Percentiles rank a stretch among this genome's conserved stretches.
Evolutionary conservation across 2,888 invertebrate genomes (phyloP).

Genomic region (Aelia acuminata): DNA sequence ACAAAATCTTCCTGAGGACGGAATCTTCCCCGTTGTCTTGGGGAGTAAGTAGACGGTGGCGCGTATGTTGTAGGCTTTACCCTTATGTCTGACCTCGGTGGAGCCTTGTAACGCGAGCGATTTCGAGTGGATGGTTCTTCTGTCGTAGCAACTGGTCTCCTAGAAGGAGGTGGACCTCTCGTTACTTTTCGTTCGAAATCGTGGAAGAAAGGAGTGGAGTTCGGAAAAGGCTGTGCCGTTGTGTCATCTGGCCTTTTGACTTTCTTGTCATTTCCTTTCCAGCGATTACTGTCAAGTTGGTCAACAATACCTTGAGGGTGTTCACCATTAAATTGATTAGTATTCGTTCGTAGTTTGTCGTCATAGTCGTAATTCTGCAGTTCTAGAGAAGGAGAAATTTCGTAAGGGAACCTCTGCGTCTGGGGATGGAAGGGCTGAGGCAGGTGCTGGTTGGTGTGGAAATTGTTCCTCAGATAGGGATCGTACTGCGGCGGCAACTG

Average conservation of each 20-base stretch:
- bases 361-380: conserved; percentile 61
- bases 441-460: conserved; percentile 66
- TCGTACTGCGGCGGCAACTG: conserved; percentile 64
- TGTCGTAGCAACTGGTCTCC: neutral
- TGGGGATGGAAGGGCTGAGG: conserved; percentile 66
- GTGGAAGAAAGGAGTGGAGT: conserved; percentile 40
- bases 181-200: conserved; percentile 55
- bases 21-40: conserved; percentile 50
- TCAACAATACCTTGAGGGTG: conserved; percentile 64
- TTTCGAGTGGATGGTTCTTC: conserved; percentile 60
- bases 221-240: neutral
- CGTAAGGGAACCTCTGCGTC: conserved; percentile 60
- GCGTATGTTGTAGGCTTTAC: conserved; percentile 54
- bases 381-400: conserved; percentile 60
- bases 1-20: conserved; percentile 47
- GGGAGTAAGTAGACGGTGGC: conserved; percentile 50
- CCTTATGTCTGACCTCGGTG: conserved; percentile 25
- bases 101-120: conserved; percentile 60
- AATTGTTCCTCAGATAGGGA: conserved; percentile 61
- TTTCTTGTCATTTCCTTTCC: conserved; percentile 62
- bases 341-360: conserved; percentile 61
- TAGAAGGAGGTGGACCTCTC: conserved; percentile 51
- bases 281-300: conserved; percentile 65
- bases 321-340: conserved; percentile 67
- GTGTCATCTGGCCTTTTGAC: conserved; percentile 50